Percentiles rank a stretch among this genome's conserved stretches.
Conservation (phyloP, 2,888 invertebrate genomes). For the Nasonovia ribisnigri region DNA sequence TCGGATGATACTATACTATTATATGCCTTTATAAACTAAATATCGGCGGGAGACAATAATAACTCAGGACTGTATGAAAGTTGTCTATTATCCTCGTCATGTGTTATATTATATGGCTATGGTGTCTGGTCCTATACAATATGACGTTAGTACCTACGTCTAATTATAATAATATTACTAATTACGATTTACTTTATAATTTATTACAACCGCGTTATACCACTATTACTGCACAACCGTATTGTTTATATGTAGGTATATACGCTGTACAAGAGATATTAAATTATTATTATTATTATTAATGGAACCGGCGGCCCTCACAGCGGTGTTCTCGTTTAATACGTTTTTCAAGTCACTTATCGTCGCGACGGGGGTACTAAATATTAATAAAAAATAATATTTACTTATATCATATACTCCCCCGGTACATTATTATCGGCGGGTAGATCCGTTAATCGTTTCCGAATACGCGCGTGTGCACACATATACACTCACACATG, state of each 20-base stretch:
- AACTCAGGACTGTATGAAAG: no score
- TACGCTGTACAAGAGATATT: not conserved
- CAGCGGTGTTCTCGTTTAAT: constrained; percentile 38
- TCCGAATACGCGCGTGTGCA: not conserved
- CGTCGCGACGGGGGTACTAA: constrained; percentile 24
- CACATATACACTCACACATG: not conserved
- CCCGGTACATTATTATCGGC: not conserved
- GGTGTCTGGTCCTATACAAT: not conserved
- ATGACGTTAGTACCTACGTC: not conserved
- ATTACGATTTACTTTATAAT: not conserved
- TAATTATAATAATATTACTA: not conserved
- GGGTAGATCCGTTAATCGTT: constrained; percentile 16
- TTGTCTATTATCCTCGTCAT: no score
- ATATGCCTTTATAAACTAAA: no score
- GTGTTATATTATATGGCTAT: not conserved
- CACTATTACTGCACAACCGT: not conserved
- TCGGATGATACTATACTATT: no score
- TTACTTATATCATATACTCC: constrained; percentile 14
- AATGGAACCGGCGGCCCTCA: not conserved
- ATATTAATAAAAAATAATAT: constrained; percentile 14
- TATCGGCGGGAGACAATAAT: no score
- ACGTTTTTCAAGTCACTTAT: constrained; percentile 34
- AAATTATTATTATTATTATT: not conserved
- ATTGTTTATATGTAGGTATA: not conserved
- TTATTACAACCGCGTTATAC: not conserved